These are phyloP conservation scores for Trinorchestia longiramus DNA, from an alignment of 1,140 invertebrate species.

Conservation along the genomic window DNA sequence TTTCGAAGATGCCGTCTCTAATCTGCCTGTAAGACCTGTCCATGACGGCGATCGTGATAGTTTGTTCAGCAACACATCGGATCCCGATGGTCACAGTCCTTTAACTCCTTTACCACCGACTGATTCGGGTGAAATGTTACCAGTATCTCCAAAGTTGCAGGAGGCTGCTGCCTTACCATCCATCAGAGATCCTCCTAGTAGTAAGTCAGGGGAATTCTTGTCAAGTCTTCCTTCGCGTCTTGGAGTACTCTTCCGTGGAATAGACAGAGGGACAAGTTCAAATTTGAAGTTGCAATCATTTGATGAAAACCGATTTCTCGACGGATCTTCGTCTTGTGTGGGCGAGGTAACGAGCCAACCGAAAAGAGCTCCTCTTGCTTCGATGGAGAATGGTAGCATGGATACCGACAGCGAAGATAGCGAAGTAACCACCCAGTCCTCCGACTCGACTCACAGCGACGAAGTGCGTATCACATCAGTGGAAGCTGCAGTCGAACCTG, in stretches of 20 bases:
- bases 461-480: constrained; percentile 65
- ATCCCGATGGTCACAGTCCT: constrained; percentile 51
- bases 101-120: background rate
- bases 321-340: background rate
- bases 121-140: background rate
- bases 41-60: constrained; percentile 62
- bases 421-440: constrained; percentile 65
- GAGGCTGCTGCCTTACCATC: background rate
- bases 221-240: background rate
- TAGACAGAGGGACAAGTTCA: background rate
- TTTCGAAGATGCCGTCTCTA: background rate
- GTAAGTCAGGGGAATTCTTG: background rate
- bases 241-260: background rate
- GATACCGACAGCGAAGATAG: constrained; percentile 67
- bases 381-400: constrained; percentile 66
- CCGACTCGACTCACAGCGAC: constrained; percentile 66
- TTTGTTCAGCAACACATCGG: constrained; percentile 60
- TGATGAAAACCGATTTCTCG: background rate
- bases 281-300: background rate
- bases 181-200: background rate
- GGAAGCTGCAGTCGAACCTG: constrained; percentile 57
- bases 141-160: background rate
- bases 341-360: constrained; percentile 16
- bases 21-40: constrained; percentile 44
- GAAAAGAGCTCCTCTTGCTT: constrained; percentile 64